These are phyloP conservation scores for Lanistes nyassanus DNA, from an alignment of 1,140 invertebrate species.

Conservation along the genomic window DNA sequence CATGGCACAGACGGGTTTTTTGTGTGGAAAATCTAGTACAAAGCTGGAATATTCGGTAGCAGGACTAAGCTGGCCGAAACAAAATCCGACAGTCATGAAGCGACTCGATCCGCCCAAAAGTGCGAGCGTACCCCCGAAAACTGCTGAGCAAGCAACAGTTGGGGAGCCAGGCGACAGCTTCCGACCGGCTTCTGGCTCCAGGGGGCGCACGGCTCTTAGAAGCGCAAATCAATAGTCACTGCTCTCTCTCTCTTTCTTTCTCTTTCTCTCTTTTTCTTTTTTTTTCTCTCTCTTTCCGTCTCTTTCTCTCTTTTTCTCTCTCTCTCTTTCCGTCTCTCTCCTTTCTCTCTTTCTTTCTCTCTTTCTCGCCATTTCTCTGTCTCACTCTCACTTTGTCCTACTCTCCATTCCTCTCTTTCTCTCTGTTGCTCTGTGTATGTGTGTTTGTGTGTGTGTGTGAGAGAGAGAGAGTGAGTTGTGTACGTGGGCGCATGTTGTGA, in stretches of 20 bases:
- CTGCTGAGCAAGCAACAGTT: too few relatives aligned
- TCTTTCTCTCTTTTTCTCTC: conserved; percentile 12
- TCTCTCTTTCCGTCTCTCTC: neutral
- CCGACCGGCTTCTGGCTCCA: too few relatives aligned
- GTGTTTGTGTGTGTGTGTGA: conserved; percentile 11
- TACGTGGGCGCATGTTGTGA: neutral
- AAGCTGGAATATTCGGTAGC: too few relatives aligned
- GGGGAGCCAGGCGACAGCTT: too few relatives aligned
- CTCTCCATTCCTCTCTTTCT: neutral
- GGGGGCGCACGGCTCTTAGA: too few relatives aligned
- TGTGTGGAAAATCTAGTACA: too few relatives aligned
- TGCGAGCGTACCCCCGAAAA: too few relatives aligned
- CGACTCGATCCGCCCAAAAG: too few relatives aligned
- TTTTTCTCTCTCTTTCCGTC: conserved; percentile 3
- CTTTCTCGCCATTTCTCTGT: neutral
- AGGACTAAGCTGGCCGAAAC: too few relatives aligned
- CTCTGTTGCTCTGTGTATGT: conserved; percentile 6
- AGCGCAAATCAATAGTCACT: neutral
- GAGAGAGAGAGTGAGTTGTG: neutral
- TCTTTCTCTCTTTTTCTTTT: conserved; percentile 2
- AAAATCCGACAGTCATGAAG: too few relatives aligned
- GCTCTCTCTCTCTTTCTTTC: neutral
- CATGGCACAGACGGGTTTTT: too few relatives aligned
- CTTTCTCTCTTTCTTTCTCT: neutral
- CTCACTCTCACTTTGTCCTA: neutral